Percentiles rank a stretch among this genome's conserved stretches.
Conservation (phyloP, 1,140 invertebrate genomes). For the Microplitis mediator region DNA sequence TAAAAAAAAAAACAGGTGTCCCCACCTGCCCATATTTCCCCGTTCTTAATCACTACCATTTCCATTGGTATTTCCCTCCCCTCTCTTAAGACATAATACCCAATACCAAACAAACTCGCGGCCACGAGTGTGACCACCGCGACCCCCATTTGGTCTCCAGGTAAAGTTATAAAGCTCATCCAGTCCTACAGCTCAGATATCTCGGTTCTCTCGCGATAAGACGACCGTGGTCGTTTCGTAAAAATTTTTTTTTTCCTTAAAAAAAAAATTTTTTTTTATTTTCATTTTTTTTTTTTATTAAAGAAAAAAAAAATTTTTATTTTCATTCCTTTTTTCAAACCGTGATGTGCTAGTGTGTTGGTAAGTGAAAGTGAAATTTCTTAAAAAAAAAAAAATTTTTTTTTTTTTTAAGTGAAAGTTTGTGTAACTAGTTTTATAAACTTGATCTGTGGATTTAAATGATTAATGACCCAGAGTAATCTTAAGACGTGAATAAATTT, state of each 20-base stretch:
- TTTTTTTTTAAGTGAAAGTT: too few relatives aligned
- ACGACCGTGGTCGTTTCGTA: conserved; percentile 27
- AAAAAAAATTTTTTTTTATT: too few relatives aligned
- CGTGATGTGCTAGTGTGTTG: too few relatives aligned
- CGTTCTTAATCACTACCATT: conserved; percentile 43
- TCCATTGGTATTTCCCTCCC: conserved; percentile 19
- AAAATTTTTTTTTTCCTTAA: too few relatives aligned
- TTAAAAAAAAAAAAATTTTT: too few relatives aligned
- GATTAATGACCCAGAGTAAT: too few relatives aligned
- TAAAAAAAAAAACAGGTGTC: too few relatives aligned
- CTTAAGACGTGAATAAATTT: too few relatives aligned
- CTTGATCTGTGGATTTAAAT: too few relatives aligned
- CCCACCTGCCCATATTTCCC: not conserved
- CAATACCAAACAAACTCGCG: not conserved
- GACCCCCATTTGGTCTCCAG: conserved; percentile 1
- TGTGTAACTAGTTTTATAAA: too few relatives aligned
- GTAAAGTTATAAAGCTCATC: conserved; percentile 59
- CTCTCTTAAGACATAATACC: not conserved
- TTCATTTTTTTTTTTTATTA: too few relatives aligned
- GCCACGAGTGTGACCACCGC: too few relatives aligned
- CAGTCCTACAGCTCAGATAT: conserved; percentile 41
- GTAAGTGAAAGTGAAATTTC: not conserved
- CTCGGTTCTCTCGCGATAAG: conserved; percentile 45
- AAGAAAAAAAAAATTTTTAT: not conserved
- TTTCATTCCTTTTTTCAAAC: not conserved